Evolutionary conservation across 2,797 vertebrate species (phyloP), one percentile per base, ranked within the genome.

Genomic region (Mormyrus hasselquistii): DNA sequence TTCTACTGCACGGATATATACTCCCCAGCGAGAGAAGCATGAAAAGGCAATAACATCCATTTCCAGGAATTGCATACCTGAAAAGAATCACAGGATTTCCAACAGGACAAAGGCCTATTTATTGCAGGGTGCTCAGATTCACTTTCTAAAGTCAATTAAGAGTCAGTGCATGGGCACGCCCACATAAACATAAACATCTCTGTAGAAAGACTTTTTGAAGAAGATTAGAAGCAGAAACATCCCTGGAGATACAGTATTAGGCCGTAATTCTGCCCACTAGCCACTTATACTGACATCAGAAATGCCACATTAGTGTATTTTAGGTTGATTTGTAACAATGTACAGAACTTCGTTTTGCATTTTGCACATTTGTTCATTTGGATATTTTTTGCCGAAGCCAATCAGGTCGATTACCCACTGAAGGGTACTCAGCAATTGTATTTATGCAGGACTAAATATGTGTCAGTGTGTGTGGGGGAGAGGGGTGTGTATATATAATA

Each of bases 101-200:
- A 79, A 44, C 73, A 41, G 38, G 73, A 79, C 34, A 79, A 79
- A 79, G 38, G 73, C 34, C 34, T 79, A 44, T 79, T 79, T 79
- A 73, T 79, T 79, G 38, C 38, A 79, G 73, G 73, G 38, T 41
- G 16, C 73, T 44, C 12, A 79, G 38, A 19, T 44, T 79, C 38
- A 44, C 73, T 79, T 79, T 41, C 38, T 79, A 79, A 79, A 79
- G 73, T 79, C 73, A 79, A 79, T 79, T 79, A 41, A n/a, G 73
- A 79, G 38, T 44, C 73, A 44, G 16, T 44, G 73, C 38, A 44
- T 41, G 73, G 14, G 73, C 16, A 79, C 5, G 1, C 38, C 73
- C 34, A 79, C 38, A 79, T n/a, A 79, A 44, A 79, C 34, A 29
- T 44, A 38, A 41, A 16, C 14, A 79, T 44, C 5, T 79, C 73